Percentiles rank a stretch among this genome's conserved stretches.
Evolutionary conservation across 2,888 invertebrate species (phyloP).

Genomic region (Megaustenia siamemsis): DNA sequence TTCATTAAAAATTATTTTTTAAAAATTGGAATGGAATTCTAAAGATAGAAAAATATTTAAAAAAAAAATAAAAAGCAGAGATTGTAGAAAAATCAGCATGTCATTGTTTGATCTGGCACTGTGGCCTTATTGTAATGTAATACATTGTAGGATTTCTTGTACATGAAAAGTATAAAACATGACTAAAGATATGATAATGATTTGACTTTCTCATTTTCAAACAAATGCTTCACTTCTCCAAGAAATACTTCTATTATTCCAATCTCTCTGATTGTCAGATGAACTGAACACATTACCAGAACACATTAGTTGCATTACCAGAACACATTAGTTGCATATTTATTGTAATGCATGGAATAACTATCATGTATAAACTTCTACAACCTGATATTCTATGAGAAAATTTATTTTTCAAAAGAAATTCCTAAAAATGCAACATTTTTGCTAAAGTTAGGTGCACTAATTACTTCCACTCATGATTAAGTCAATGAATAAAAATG

Average conservation of each 20-base stretch:
- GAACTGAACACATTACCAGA: not conserved
- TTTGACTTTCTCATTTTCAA: not conserved
- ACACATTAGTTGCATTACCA: no score
- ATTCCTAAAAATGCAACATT: no score
- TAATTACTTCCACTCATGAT: not conserved
- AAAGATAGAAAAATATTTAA: not conserved
- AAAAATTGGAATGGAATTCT: constrained; percentile 25
- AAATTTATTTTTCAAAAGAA: no score
- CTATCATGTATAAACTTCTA: no score
- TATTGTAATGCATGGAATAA: no score
- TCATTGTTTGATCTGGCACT: not conserved
- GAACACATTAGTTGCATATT: no score
- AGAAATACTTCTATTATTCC: not conserved
- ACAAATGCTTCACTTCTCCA: not conserved
- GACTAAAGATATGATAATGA: not conserved
- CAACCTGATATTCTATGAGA: no score
- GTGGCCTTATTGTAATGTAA: not conserved
- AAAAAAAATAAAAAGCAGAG: not conserved
- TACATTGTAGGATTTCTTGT: not conserved
- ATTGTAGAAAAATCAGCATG: not conserved
- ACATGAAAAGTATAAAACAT: not conserved
- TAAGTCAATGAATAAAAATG: not conserved
- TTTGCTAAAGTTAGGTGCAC: no score
- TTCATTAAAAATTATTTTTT: not conserved
- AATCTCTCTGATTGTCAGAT: not conserved